A percentile compares a stretch with the other conserved stretches of the same genome.
phyloP scores from a whole-genome alignment of 1,140 invertebrate species.

The Neodiprion lecontei region DNA sequence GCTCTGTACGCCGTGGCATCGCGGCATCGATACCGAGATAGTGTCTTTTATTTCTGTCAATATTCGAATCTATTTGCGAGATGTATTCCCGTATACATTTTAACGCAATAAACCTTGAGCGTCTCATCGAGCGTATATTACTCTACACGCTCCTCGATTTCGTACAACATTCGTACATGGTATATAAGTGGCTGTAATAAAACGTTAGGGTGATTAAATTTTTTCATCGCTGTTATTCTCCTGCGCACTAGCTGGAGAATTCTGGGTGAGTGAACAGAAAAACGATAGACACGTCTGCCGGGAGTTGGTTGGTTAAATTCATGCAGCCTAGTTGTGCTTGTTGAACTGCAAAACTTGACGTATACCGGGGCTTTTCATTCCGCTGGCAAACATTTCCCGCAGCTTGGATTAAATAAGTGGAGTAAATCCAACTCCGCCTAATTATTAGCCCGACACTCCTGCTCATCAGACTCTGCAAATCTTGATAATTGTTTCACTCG shows the following conservation, averaged over 20 bases:
- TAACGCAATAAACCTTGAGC: background rate
- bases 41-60: background rate
- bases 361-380: background rate
- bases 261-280: background rate
- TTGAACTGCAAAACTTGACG: background rate
- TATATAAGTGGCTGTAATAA: no score
- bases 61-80: background rate
- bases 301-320: background rate
- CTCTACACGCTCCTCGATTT: no score
- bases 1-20: no score
- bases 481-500: background rate
- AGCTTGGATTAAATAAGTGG: background rate
- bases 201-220: no score
- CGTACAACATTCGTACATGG: no score
- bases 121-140: background rate
- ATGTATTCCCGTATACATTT: background rate
- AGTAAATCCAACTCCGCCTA: background rate
- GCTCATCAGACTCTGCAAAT: constrained; percentile 4
- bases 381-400: background rate
- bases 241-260: background rate
- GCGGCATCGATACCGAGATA: background rate
- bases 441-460: background rate
- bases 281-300: background rate
- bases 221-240: no score
- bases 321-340: background rate